Conservation (phyloP, 2,888 invertebrate genomes). For the Lydus trimaculatus region DNA sequence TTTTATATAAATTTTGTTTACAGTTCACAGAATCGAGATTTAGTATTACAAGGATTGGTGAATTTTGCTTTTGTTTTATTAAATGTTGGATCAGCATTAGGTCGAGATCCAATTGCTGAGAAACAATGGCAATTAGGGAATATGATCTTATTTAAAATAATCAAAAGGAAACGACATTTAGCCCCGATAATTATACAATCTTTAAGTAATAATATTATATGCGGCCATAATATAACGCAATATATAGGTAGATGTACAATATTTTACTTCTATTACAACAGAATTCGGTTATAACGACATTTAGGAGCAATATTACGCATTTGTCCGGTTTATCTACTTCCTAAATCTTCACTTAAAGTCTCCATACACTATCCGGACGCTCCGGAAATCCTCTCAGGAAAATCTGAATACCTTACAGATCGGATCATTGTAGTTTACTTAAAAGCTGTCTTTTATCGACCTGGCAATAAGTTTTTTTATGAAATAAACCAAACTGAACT, state of each 20-base stretch:
- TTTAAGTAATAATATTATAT: conserved; percentile 66
- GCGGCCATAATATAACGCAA: conserved; percentile 64
- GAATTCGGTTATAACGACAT: background rate
- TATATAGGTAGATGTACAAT: conserved; percentile 64
- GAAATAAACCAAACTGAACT: too few relatives aligned
- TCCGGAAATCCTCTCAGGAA: too few relatives aligned
- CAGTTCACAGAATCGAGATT: conserved; percentile 62
- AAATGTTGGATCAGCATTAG: conserved; percentile 49
- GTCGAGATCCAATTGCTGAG: conserved; percentile 52
- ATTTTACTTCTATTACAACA: too few relatives aligned
- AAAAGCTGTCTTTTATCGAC: too few relatives aligned
- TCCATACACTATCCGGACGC: too few relatives aligned
- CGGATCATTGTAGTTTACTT: too few relatives aligned
- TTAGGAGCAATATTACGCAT: too few relatives aligned
- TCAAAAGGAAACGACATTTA: conserved; percentile 65
- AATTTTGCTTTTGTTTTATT: conserved; percentile 59
- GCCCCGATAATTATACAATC: conserved; percentile 65
- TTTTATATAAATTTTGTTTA: background rate
- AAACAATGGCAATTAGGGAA: conserved; percentile 64
- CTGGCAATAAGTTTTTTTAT: too few relatives aligned
- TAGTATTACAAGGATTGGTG: conserved; percentile 60
- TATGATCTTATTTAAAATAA: conserved; percentile 66
- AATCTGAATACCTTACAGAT: too few relatives aligned
- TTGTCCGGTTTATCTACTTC: too few relatives aligned
- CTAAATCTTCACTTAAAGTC: too few relatives aligned